phyloP scores from a whole-genome alignment of 2,888 invertebrate genomes.

The Heteromurus nitidus region DNA sequence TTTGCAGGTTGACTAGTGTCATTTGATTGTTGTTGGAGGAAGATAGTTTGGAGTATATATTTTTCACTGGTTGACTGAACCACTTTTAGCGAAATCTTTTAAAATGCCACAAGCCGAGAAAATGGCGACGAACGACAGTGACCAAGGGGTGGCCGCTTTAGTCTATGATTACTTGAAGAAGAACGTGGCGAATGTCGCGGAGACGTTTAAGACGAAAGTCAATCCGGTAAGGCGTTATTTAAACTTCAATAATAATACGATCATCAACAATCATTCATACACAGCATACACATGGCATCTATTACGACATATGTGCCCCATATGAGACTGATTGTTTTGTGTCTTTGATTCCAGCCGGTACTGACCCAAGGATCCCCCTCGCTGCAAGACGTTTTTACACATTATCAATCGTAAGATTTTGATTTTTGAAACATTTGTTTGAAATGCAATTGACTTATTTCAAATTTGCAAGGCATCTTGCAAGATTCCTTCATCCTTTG shows the following conservation, averaged over 20 bases:
- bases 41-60: too few relatives aligned
- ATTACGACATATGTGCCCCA: too few relatives aligned
- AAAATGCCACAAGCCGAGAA: too few relatives aligned
- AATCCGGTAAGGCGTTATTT: constrained; percentile 82
- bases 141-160: constrained; percentile 78
- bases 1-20: too few relatives aligned
- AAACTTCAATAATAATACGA: neutral
- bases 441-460: neutral
- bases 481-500: neutral
- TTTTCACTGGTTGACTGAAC: too few relatives aligned
- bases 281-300: too few relatives aligned
- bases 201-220: constrained; percentile 82
- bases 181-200: constrained; percentile 82
- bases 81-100: too few relatives aligned
- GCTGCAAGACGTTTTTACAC: constrained; percentile 80
- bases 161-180: constrained; percentile 82
- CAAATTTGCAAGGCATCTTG: neutral
- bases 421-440: neutral
- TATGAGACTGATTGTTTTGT: neutral
- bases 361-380: constrained; percentile 82
- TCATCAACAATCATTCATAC: too few relatives aligned
- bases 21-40: too few relatives aligned
- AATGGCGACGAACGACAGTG: constrained; percentile 74
- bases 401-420: constrained; percentile 77
- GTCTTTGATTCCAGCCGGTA: constrained; percentile 77